A percentile compares a stretch with the other conserved stretches of the same genome.
phyloP scores from a whole-genome alignment of 2,113 vertebrate species.

The Malurus alboscapulatus region DNA sequence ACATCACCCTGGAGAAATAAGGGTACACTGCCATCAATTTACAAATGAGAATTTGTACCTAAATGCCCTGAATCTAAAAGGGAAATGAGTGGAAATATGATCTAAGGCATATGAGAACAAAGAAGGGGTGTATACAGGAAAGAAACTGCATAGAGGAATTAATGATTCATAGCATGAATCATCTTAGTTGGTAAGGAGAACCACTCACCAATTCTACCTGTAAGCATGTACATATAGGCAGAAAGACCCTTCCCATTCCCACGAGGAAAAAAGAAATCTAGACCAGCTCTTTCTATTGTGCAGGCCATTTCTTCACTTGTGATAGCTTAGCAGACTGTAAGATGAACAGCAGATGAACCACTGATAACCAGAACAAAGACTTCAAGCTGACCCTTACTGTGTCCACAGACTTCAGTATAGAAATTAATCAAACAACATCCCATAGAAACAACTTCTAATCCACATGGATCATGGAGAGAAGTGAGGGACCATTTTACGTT shows the following conservation, averaged over 20 bases:
- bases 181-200: background rate
- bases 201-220: background rate
- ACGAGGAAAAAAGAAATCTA: background rate
- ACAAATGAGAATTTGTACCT: background rate
- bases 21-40: background rate
- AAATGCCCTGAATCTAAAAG: background rate
- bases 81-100: background rate
- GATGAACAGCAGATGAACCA: background rate
- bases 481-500: background rate
- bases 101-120: background rate
- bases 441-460: background rate
- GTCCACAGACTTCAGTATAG: background rate
- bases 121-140: background rate
- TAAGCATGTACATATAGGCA: background rate
- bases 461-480: background rate
- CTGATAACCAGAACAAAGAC: background rate
- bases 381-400: background rate
- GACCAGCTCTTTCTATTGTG: background rate
- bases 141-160: background rate
- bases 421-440: background rate
- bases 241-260: background rate
- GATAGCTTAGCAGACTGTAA: background rate
- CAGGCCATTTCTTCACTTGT: background rate
- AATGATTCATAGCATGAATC: background rate
- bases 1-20: background rate